These are phyloP conservation scores for Drosophila navojoa DNA, from an alignment of 1,140 invertebrate species.

Conservation along the genomic window DNA sequence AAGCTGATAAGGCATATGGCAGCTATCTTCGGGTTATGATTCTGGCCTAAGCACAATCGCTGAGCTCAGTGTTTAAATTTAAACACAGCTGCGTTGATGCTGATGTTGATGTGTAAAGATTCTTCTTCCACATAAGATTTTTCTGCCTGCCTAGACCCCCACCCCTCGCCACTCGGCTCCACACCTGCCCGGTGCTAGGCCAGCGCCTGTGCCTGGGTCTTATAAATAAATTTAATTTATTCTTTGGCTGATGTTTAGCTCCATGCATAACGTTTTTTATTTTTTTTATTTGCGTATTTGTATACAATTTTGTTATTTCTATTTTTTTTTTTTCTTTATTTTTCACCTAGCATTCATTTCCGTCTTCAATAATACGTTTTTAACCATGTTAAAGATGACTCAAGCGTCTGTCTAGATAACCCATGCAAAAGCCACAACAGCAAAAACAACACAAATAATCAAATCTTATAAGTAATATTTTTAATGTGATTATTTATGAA, in stretches of 20 bases:
- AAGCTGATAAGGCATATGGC: conserved; percentile 60
- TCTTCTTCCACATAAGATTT: conserved; percentile 50
- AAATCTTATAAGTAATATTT: conserved; percentile 69
- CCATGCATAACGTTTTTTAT: conserved; percentile 61
- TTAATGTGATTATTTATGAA: conserved; percentile 81
- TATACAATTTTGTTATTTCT: conserved; percentile 60
- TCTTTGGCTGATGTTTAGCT: conserved; percentile 66
- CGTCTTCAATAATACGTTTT: conserved; percentile 82
- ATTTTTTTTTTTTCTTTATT: conserved; percentile 48
- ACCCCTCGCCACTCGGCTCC: background rate
- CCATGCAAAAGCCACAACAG: conserved; percentile 60
- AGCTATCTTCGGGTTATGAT: conserved; percentile 33
- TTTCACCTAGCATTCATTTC: conserved; percentile 72
- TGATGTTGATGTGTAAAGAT: conserved; percentile 38
- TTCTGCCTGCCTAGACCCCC: conserved; percentile 9
- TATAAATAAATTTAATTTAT: conserved; percentile 77
- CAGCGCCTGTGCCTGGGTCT: conserved; percentile 18
- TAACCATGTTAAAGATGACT: conserved; percentile 75
- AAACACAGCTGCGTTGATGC: conserved; percentile 48
- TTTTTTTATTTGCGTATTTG: conserved; percentile 67
- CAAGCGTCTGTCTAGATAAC: conserved; percentile 74
- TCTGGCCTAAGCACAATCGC: conserved; percentile 44
- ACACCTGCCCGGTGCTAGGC: background rate
- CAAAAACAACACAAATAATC: conserved; percentile 39
- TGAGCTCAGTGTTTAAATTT: conserved; percentile 80